Evolutionary conservation across 2,113 vertebrate species (phyloP).

Genomic region (Malurus melanocephalus): DNA sequence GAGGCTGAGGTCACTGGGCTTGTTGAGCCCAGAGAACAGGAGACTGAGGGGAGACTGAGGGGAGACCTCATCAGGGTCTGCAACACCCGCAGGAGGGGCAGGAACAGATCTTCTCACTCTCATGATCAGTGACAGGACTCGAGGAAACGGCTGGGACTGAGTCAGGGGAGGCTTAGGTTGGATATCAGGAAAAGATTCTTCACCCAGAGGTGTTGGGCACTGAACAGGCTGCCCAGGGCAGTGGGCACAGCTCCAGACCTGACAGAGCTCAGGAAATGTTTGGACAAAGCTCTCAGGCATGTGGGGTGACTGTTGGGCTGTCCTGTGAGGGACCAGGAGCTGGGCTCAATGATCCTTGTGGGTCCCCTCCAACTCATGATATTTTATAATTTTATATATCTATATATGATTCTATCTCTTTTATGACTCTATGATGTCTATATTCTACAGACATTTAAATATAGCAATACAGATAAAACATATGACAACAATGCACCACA

Average conservation of each 20-base stretch:
- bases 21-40: not conserved
- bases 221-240: not conserved
- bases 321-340: not conserved
- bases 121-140: accelerated
- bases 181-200: not conserved
- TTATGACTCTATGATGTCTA: no score
- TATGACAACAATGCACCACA: not conserved
- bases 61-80: not conserved
- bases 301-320: not conserved
- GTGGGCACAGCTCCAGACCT: not conserved
- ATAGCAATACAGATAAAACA: not conserved
- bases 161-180: not conserved
- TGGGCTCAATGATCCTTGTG: not conserved
- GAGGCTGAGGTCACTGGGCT: not conserved
- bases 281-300: not conserved
- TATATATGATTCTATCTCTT: no score
- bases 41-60: not conserved
- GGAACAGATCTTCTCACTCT: not conserved
- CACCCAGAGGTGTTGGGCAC: not conserved
- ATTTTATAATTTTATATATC: not conserved
- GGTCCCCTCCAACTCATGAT: not conserved
- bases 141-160: not conserved
- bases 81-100: not conserved
- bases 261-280: not conserved
- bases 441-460: not conserved